Percentiles rank a stretch among this genome's conserved stretches.
Conservation (phyloP, 2,113 vertebrate species). For the Nanorana parkeri region DNA sequence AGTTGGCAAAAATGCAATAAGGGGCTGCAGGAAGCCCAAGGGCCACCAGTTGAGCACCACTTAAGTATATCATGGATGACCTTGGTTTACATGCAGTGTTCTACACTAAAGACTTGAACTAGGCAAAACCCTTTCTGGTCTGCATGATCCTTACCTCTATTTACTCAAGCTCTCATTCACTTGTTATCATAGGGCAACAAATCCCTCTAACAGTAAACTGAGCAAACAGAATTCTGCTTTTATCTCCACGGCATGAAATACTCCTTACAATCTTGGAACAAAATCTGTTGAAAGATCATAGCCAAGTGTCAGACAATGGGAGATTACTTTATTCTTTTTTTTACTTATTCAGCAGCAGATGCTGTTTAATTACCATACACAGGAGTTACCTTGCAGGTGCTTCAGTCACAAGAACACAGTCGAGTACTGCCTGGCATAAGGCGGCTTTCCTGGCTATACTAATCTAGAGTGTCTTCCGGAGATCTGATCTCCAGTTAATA, state of each 20-base stretch:
- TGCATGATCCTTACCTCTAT: constrained; percentile 34
- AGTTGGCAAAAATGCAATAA: too few species aligned
- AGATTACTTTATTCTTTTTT: constrained; percentile 31
- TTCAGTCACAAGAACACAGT: constrained; percentile 22
- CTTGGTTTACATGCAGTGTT: background rate
- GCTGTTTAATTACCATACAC: constrained; percentile 25
- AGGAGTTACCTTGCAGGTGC: constrained; percentile 47
- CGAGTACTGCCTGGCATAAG: background rate
- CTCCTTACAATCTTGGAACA: constrained; percentile 44
- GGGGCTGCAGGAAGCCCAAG: too few species aligned
- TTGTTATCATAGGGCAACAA: constrained; percentile 40
- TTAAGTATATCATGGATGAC: background rate
- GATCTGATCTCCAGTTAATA: too few species aligned
- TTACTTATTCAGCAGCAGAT: constrained; percentile 44
- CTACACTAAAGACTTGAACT: background rate
- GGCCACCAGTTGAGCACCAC: background rate
- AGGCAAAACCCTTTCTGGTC: background rate
- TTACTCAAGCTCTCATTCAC: constrained; percentile 47
- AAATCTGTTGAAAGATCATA: constrained; percentile 56
- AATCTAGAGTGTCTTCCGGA: too few species aligned
- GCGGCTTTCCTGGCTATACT: background rate
- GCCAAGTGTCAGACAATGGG: constrained; percentile 40
- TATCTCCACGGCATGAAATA: constrained; percentile 43
- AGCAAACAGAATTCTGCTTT: constrained; percentile 47
- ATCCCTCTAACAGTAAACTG: constrained; percentile 37